Conservation (phyloP, 1,140 invertebrate species). For the Bombus sylvicola region DNA sequence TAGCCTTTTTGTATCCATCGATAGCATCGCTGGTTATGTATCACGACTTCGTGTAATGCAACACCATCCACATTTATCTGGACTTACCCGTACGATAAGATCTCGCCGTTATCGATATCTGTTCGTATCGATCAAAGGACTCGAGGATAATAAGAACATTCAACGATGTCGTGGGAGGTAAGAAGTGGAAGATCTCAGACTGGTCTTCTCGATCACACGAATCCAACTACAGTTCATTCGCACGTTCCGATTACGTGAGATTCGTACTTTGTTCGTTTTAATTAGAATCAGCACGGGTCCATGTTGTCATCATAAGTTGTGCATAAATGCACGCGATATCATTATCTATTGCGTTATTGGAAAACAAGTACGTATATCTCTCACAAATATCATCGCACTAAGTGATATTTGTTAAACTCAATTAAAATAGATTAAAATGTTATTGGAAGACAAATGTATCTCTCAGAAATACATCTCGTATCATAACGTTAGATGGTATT, state of each 20-base stretch:
- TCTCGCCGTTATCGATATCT: constrained; percentile 68
- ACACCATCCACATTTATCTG: constrained; percentile 66
- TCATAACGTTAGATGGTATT: too few species aligned
- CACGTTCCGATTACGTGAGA: neutral
- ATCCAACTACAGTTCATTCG: neutral
- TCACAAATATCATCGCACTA: too few species aligned
- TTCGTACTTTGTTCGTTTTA: neutral
- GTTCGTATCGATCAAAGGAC: constrained; percentile 64
- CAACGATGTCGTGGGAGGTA: constrained; percentile 63
- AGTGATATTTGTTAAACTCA: too few species aligned
- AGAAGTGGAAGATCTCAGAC: neutral
- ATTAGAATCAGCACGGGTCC: neutral
- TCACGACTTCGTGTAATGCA: constrained; percentile 66
- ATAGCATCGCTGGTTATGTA: constrained; percentile 57
- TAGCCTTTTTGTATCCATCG: constrained; percentile 20
- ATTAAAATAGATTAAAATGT: too few species aligned
- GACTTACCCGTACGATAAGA: constrained; percentile 63
- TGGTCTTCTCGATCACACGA: neutral
- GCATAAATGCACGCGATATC: neutral
- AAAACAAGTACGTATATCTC: neutral
- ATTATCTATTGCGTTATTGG: constrained; percentile 3
- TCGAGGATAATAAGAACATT: constrained; percentile 60
- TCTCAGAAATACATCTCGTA: too few species aligned
- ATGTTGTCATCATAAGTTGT: too few species aligned
- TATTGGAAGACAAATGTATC: too few species aligned